Evolutionary conservation across 2,888 invertebrate species (phyloP), one percentile per base, ranked within the genome.

Genomic region (Synanthedon myopaeformis): DNA sequence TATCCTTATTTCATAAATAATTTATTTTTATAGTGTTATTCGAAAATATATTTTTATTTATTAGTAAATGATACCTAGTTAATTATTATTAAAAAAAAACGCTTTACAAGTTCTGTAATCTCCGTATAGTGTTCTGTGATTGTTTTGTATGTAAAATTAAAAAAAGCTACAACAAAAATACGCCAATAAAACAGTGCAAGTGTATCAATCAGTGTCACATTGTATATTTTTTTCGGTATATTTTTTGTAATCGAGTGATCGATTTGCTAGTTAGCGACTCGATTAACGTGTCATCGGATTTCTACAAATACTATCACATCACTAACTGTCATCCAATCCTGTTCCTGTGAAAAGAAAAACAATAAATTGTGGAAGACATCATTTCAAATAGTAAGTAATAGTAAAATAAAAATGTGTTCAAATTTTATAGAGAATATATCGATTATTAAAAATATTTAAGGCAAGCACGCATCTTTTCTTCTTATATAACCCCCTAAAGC

Each of bases 11-110:
- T 78, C 76, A 75, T 69, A 82, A 82, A 81, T 79, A 76, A 82
- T 82, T 84, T 84, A 82, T 85, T 84, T 84, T 84, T 82, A 83
- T 79, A 84, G 86, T 85, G 84, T 81, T 82, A 79, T 75, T 76
- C 62, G 74, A 74, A 76, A 79, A 70, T 72, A 80, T 74, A 78
- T 79, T 72, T 80, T 83, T 86, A 86, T 86, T 85, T 85, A 84
- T 78, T 85, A 85, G 86, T 85, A 82, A 84, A 86, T 80, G 61
- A 74, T 85, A 85, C 84, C 74, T 85, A 85, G 85, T 77, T 76
- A 80, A 85, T 78, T 84, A 78, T 83, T 81, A 64, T 74, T 35
- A 35, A 35, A 35, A 35, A 35, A 77, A 76, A 71, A 75, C 79
- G 76, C 76, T 76, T 67, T 70, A 71, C 69, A 68, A 67, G 71